phyloP scores from a whole-genome alignment of 2,888 invertebrate genomes.

The Fissipunctia ypsillon region DNA sequence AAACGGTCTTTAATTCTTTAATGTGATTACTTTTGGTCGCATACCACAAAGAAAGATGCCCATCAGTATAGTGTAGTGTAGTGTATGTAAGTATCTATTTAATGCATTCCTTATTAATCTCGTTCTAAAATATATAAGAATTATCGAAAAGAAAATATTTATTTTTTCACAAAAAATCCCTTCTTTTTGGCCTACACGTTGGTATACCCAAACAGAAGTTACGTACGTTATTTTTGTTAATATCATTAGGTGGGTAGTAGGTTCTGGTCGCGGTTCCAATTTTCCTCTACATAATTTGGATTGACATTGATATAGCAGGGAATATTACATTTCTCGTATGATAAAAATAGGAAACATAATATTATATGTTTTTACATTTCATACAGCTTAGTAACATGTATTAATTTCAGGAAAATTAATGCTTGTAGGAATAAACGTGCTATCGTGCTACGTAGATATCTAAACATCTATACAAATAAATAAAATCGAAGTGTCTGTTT shows the following conservation, averaged over 20 bases:
- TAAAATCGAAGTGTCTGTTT: too few relatives aligned
- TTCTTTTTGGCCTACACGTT: not conserved
- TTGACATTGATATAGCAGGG: constrained; percentile 22
- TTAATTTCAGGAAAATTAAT: constrained; percentile 9
- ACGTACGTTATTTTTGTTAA: constrained; percentile 18
- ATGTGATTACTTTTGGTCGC: not conserved
- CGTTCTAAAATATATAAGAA: not conserved
- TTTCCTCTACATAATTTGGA: constrained; percentile 38
- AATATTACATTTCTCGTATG: constrained; percentile 23
- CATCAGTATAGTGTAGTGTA: too few relatives aligned
- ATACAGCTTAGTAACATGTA: not conserved
- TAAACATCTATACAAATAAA: too few relatives aligned
- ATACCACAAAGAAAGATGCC: too few relatives aligned
- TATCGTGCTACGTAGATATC: not conserved
- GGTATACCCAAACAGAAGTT: not conserved
- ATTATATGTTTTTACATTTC: constrained; percentile 3
- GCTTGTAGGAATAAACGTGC: not conserved
- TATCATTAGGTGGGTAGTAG: constrained; percentile 2
- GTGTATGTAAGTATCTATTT: not conserved
- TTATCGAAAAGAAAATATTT: not conserved
- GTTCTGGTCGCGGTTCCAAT: constrained; percentile 35
- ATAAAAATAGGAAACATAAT: constrained; percentile 27
- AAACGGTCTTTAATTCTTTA: not conserved
- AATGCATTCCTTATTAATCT: not conserved
- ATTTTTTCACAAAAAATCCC: not conserved